Conservation (phyloP, 2,113 vertebrate species). For the Phoxinus phoxinus region DNA sequence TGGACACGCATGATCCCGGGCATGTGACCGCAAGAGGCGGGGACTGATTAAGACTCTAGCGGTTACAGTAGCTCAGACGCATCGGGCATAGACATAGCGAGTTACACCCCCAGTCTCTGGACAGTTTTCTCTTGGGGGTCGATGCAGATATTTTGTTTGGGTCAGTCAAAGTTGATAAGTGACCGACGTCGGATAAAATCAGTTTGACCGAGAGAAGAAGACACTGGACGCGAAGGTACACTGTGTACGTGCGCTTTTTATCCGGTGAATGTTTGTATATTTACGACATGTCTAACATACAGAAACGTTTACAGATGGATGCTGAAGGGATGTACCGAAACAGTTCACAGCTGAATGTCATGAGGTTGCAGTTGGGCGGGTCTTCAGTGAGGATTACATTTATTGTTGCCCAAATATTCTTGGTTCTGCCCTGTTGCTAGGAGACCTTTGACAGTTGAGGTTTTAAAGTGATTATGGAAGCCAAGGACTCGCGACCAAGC, state of each 20-base stretch:
- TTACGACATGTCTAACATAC: not conserved
- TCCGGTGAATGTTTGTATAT: not conserved
- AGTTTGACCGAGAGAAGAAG: not conserved
- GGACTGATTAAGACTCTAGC: not conserved
- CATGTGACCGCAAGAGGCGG: constrained; percentile 44
- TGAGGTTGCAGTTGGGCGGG: constrained; percentile 22
- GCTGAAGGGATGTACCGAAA: not conserved
- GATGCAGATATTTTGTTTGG: constrained; percentile 14
- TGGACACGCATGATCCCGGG: constrained; percentile 24
- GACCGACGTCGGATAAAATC: constrained; percentile 1
- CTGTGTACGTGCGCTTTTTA: not conserved
- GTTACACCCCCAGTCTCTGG: not conserved
- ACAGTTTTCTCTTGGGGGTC: not conserved
- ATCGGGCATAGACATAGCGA: not conserved
- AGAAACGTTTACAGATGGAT: constrained; percentile 17
- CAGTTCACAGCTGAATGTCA: constrained; percentile 8
- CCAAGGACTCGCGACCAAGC: not conserved
- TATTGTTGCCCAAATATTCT: constrained; percentile 31
- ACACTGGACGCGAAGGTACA: constrained; percentile 5
- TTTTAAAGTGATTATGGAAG: constrained; percentile 68
- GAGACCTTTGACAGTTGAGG: constrained; percentile 75
- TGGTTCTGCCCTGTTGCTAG: constrained; percentile 78
- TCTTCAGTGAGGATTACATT: constrained; percentile 24
- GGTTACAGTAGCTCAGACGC: constrained; percentile 14
- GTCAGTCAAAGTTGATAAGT: constrained; percentile 20